phyloP scores from a whole-genome alignment of 2,888 invertebrate species.

The Bugulina stolonifera region DNA sequence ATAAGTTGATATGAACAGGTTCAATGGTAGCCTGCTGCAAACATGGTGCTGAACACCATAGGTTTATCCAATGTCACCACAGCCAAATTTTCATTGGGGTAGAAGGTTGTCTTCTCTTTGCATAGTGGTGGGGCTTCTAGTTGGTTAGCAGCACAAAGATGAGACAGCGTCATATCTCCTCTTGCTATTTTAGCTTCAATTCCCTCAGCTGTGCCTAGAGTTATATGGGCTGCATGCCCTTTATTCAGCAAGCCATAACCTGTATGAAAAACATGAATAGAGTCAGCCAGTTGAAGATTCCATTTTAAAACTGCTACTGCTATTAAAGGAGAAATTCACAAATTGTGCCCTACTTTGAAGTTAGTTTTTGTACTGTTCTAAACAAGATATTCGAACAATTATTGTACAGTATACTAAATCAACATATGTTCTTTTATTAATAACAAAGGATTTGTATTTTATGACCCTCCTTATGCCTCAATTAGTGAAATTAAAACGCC shows the following conservation, averaged over 20 bases:
- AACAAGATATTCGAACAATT: no score
- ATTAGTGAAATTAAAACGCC: no score
- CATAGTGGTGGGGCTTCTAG: neutral
- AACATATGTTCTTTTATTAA: no score
- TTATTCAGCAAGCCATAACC: neutral
- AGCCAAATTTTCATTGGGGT: neutral
- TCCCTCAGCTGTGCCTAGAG: neutral
- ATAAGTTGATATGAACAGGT: neutral
- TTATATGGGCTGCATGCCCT: slow-evolving; percentile 13
- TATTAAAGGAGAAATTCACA: no score
- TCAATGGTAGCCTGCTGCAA: neutral
- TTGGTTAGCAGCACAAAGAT: neutral
- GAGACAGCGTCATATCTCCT: neutral
- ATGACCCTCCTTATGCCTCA: no score
- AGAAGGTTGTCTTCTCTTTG: neutral
- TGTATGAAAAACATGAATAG: no score
- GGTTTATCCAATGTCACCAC: neutral
- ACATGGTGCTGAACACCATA: neutral
- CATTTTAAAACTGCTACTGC: no score
- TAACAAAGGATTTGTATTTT: no score
- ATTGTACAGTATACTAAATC: no score
- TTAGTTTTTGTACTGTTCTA: no score
- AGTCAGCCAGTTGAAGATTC: no score
- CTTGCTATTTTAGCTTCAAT: neutral
- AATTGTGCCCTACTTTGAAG: no score